These are phyloP conservation scores for Myodes glareolus DNA, from an alignment of 2,113 vertebrate genomes.

Conservation along the genomic window DNA sequence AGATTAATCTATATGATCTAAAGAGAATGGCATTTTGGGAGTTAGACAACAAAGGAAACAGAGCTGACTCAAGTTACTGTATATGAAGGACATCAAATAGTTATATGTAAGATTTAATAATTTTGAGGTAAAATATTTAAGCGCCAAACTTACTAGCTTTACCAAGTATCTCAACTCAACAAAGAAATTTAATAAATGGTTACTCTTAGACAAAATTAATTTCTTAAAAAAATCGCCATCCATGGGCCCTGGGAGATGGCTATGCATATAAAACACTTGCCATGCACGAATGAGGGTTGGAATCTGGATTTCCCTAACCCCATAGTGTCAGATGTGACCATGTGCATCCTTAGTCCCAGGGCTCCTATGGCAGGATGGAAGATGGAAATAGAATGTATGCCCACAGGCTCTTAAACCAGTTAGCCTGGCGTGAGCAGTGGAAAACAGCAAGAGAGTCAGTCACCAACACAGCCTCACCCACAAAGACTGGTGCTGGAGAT, in stretches of 20 bases:
- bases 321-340: background rate
- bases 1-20: background rate
- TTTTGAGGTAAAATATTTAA: background rate
- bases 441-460: no score
- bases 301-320: background rate
- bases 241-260: background rate
- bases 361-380: fast-evolving
- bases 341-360: background rate
- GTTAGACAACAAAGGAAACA: background rate
- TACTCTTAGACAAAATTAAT: background rate
- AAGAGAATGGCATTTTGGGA: background rate
- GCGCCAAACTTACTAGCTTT: background rate
- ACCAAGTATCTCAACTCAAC: background rate
- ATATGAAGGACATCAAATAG: background rate
- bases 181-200: background rate
- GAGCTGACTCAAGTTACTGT: background rate
- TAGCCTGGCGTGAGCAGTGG: background rate
- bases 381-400: no score
- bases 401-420: no score
- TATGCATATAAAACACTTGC: background rate
- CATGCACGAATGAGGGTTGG: background rate
- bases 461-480: background rate
- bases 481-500: background rate
- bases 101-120: background rate
- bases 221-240: background rate